Evolutionary conservation across 2,888 invertebrate genomes (phyloP), one percentile per base, ranked within the genome.

Genomic region (Lacanobia wlatinum): DNA sequence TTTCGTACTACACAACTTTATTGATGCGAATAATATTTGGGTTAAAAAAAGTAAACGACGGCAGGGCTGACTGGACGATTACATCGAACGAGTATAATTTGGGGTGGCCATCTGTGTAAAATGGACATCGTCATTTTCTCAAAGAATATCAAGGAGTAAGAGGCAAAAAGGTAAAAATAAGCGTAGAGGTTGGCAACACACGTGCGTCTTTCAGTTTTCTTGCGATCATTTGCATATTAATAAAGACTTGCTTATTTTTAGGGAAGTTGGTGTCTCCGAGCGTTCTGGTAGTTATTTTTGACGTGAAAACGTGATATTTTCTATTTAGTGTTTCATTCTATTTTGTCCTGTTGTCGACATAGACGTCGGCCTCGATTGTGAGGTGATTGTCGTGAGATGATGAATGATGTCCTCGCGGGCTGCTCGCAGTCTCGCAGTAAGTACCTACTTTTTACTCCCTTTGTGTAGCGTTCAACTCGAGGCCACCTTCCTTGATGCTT

Each of bases 191-290:
- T 60, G 59, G 23, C 52, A 52, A 68, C 34, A 82, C 88, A 89
- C 87, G 89, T 90, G 91, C 75, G 83, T 82, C 88, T 87, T 64
- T 52, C 83, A 83, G 84, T 84, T 84, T 84, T 81, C 83, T 84
- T 87, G 82, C 80, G 85, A 86, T 86, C 79, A 90, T 91, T 90
- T 90, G 82, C 88, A 90, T 92, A 88, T 90, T 90, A 91, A 89
- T 87, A 88, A 88, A 68, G 70, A 8, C 14, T 28, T 59, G 38
- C 55, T 63, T 67, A 46, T 72, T 65, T 63, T 70, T 48, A 53
- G 23, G 23, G 9, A 58, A 58, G 4, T 16, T 14, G 48, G 18
- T n/a, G 58, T 68, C 43, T 40, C 12, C 50, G 46, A 28, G 12
- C 10, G 50, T 9, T 40, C 14, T n/a, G 1, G 18, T 55, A 63